Evolutionary conservation across 2,888 invertebrate genomes (phyloP).

Genomic region (Drosophila putrida): DNA sequence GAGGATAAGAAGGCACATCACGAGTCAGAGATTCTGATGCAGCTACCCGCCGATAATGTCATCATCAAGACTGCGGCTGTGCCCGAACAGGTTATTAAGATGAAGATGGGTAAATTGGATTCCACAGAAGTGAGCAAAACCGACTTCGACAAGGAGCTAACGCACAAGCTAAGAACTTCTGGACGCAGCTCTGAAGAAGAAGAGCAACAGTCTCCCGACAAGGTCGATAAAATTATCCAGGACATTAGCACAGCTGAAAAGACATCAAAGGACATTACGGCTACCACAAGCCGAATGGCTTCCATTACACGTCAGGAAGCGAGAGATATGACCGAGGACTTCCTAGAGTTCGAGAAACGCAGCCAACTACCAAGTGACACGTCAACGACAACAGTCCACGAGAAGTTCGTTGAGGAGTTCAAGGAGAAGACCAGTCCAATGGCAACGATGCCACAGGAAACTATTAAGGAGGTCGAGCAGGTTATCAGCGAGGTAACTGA

Average conservation of each 20-base stretch:
- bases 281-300: constrained; percentile 52
- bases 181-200: constrained; percentile 80
- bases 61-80: constrained; percentile 84
- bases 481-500: constrained; percentile 72
- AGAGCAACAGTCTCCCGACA: constrained; percentile 67
- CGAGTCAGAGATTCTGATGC: constrained; percentile 85
- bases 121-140: constrained; percentile 83
- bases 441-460: constrained; percentile 57
- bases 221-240: constrained; percentile 70
- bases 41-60: constrained; percentile 85
- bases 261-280: constrained; percentile 55
- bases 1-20: constrained; percentile 85
- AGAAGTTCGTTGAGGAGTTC: constrained; percentile 76
- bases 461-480: constrained; percentile 63
- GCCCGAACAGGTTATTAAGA: constrained; percentile 85
- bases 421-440: constrained; percentile 71
- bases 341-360: constrained; percentile 77
- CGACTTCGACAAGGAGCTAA: constrained; percentile 85
- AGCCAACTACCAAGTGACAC: constrained; percentile 68
- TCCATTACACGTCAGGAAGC: constrained; percentile 76
- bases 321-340: constrained; percentile 82
- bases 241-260: constrained; percentile 69
- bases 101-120: constrained; percentile 85
- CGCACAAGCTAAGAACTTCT: constrained; percentile 84
- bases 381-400: constrained; percentile 57